Evolutionary conservation across 2,888 invertebrate species (phyloP), one percentile per base, ranked within the genome.

Genomic region (Unio pictorum): DNA sequence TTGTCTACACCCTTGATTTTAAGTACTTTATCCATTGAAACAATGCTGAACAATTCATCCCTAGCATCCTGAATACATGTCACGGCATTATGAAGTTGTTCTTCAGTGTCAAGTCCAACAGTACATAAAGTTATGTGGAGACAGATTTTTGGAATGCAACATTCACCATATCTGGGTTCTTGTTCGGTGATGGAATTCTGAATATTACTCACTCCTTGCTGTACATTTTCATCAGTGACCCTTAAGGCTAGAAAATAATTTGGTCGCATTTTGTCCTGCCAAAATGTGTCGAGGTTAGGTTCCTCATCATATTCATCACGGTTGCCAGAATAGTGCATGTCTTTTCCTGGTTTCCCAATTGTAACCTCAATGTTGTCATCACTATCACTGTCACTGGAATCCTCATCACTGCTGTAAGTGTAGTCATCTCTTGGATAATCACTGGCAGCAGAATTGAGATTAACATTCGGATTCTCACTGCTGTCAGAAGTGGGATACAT

Each of bases 61-160:
- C 76, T 77, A 26, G 75, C 73, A 55, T 78, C 77, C 26, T 83
- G 66, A 7, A 88, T 70, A 34, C 83, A 85, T 34, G 83, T 68
- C 5, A 75, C 75, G 20, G 86, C 86, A 67, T 84, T 75, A 20
- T 73, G 68, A 15, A 89, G 64, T 69, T 87, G 83, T 67, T 88
- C 84, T 4, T 80, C 75, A 7, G 84, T 84, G 69, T 90, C 87
- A 2, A 91, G 80, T 23, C 90, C 86, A 0, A 91, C 77, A 61
- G 88, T 89, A 66, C 87, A 87, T 5, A 91, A 79, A 1, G 91
- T 91, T 65, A 91, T 74, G 78, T 91, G 91, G 7, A 90, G 77
- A 34, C 87, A 76, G 28, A 76, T 78, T 4, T 79, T 77, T 15
- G 87, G 86, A 59, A 90, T 87, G 64, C 85, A 83, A 75, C 90